phyloP scores from a whole-genome alignment of 2,113 vertebrate species.

The Eonycteris spelaea region DNA sequence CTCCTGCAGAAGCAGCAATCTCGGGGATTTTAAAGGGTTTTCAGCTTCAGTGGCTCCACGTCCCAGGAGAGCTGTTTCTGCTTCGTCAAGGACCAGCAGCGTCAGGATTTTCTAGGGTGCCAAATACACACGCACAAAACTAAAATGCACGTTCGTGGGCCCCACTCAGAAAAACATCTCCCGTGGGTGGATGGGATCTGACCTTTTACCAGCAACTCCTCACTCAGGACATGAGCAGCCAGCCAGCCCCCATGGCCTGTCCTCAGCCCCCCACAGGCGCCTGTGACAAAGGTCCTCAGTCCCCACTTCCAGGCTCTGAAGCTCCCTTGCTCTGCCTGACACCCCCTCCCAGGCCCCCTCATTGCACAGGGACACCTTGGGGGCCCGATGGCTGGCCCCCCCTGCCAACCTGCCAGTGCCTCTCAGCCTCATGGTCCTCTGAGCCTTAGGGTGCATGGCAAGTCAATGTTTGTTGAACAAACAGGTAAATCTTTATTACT shows the following conservation, averaged over 20 bases:
- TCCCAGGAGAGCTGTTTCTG: background rate
- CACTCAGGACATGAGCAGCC: accelerated
- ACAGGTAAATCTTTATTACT: background rate
- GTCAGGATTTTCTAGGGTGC: no score
- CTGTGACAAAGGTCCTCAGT: accelerated
- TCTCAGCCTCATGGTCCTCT: background rate
- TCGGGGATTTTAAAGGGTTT: background rate
- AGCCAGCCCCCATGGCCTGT: accelerated
- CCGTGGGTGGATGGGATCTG: accelerated
- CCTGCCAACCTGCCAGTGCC: background rate
- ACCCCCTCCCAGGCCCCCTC: background rate
- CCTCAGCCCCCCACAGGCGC: background rate
- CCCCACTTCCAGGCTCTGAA: accelerated
- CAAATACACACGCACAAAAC: accelerated
- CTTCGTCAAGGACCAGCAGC: background rate
- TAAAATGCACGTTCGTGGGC: background rate
- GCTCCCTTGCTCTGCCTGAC: accelerated
- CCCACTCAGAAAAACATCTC: accelerated
- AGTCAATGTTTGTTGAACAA: background rate
- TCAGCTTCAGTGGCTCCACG: accelerated
- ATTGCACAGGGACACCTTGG: accelerated
- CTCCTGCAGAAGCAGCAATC: accelerated
- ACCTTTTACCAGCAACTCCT: background rate
- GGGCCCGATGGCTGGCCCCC: background rate
- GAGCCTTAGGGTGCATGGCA: background rate